A percentile compares a stretch with the other conserved stretches of the same genome.
Evolutionary conservation across 2,888 invertebrate species (phyloP).

Genomic region (Dynastes tityus): DNA sequence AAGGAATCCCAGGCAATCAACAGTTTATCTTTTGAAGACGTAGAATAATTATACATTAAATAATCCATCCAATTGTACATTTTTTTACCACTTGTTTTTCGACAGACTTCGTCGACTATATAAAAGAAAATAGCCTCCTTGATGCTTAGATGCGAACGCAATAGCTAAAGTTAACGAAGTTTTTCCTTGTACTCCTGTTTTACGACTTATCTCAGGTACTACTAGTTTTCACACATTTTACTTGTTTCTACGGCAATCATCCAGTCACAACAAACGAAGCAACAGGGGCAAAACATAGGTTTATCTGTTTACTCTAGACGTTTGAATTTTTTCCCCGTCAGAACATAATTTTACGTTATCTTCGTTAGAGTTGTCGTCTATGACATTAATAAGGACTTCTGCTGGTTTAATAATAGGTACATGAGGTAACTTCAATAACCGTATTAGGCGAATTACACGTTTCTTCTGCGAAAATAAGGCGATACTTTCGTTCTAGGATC

Average conservation of each 20-base stretch:
- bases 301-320: slow-evolving; percentile 22
- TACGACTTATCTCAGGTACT: slow-evolving; percentile 9
- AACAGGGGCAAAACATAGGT: slow-evolving; percentile 13
- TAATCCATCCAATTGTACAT: too few relatives aligned
- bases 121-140: too few relatives aligned
- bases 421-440: slow-evolving; percentile 12
- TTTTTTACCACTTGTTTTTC: too few relatives aligned
- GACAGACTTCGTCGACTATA: too few relatives aligned
- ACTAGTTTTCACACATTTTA: slow-evolving; percentile 34
- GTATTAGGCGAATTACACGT: slow-evolving; percentile 7
- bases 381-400: slow-evolving; percentile 40
- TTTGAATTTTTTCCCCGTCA: slow-evolving; percentile 10
- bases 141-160: not conserved
- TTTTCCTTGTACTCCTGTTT: slow-evolving; percentile 1
- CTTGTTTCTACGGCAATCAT: slow-evolving; percentile 19
- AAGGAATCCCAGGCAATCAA: too few relatives aligned
- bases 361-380: slow-evolving; percentile 9
- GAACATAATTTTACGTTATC: slow-evolving; percentile 34
- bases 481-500: not conserved
- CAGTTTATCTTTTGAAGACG: too few relatives aligned
- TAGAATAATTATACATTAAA: too few relatives aligned
- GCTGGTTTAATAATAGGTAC: slow-evolving; percentile 31
- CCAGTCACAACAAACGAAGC: slow-evolving; percentile 2
- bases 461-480: not conserved
- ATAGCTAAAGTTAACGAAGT: slow-evolving; percentile 19